Percentiles rank a stretch among this genome's conserved stretches.
These are phyloP conservation scores for Gorsachius goisagi DNA, from an alignment of 2,113 vertebrate genomes.

Conservation along the genomic window DNA sequence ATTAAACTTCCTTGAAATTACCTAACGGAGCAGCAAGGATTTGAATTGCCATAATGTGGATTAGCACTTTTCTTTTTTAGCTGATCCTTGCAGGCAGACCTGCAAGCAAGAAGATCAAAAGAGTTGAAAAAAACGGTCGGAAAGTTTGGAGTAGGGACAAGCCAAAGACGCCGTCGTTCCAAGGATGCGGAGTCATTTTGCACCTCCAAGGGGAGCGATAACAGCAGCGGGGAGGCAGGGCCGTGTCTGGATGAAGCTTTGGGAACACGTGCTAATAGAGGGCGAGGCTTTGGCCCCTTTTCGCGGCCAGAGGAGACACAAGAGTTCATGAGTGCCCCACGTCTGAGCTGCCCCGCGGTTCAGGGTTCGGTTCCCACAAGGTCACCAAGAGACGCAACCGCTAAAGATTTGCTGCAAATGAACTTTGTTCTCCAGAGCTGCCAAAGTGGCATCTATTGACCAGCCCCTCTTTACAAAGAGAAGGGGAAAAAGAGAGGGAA, in stretches of 20 bases:
- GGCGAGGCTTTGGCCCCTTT: neutral
- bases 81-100: neutral
- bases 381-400: neutral
- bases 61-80: neutral
- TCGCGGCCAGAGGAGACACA: neutral
- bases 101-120: neutral
- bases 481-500: neutral
- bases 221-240: neutral
- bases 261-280: neutral
- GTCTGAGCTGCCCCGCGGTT: neutral
- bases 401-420: neutral
- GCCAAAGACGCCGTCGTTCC: accelerated
- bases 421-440: neutral
- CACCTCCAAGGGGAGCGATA: neutral
- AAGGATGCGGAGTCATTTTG: neutral
- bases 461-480: neutral
- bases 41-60: neutral
- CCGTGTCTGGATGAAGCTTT: neutral
- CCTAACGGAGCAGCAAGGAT: neutral
- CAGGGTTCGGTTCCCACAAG: neutral
- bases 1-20: neutral
- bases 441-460: neutral
- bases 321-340: neutral
- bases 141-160: neutral
- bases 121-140: neutral